phyloP scores from a whole-genome alignment of 2,113 vertebrate species.

The Leucosticte australis region DNA sequence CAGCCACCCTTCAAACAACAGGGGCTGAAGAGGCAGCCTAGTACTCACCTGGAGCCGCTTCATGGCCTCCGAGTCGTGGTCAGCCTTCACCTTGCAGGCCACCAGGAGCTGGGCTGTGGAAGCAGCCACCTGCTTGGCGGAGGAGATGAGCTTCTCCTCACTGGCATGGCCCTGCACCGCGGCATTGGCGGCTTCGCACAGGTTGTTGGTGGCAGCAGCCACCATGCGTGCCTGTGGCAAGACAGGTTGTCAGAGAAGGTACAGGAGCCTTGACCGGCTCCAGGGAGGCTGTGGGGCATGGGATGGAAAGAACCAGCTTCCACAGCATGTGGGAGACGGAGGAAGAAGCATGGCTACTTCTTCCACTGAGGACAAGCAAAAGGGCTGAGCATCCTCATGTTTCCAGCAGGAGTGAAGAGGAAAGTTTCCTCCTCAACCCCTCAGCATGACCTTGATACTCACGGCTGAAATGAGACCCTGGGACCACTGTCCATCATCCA shows the following conservation, averaged over 20 bases:
- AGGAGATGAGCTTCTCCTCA: slow-evolving; percentile 98
- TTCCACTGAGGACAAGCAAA: neutral
- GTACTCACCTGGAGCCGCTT: slow-evolving; percentile 90
- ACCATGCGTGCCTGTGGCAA: slow-evolving; percentile 90
- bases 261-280: fast-evolving
- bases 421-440: neutral
- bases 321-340: fast-evolving
- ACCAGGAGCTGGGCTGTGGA: slow-evolving; percentile 97
- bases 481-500: slow-evolving; percentile 98
- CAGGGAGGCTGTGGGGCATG: neutral
- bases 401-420: neutral
- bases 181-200: slow-evolving; percentile 96
- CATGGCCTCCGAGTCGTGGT: slow-evolving; percentile 98
- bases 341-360: neutral
- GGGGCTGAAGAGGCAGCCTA: neutral
- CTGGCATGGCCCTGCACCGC: slow-evolving; percentile 97
- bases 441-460: slow-evolving; percentile 66
- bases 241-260: neutral
- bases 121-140: slow-evolving; percentile 97
- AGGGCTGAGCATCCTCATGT: neutral
- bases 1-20: neutral
- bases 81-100: slow-evolving; percentile 98
- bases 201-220: slow-evolving; percentile 93
- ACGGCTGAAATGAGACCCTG: slow-evolving; percentile 98
- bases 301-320: neutral